Base-by-base conservation (phyloP, 2,113 vertebrate genomes). In the Stictonetta naevosa region DNA sequence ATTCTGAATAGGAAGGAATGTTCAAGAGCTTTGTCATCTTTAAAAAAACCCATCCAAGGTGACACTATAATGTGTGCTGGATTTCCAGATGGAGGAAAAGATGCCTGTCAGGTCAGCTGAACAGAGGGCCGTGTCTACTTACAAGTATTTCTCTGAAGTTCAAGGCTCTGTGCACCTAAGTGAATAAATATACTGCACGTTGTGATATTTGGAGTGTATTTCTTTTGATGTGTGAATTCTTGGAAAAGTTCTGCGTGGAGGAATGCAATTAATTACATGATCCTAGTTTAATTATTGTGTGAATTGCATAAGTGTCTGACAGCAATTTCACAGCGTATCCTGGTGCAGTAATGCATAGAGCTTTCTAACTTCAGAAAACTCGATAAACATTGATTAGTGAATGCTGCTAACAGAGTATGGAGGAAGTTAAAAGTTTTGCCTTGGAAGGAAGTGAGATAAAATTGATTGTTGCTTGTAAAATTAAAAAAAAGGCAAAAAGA, bases 51-150 rank as follows among this genome's bases (percentile, higher is more conserved):
- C 18, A 64, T 96, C 36, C 88, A 66, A 15, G 97, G 95, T 60
- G 92, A 95, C 75, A 99, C 98, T 6, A 94, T 98, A 26, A 86
- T 99, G 73, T 99, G 99, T 96, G 98, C 99, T 31, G 99, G 98
- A 18, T 98, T 98, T 75, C 98, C 99, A 69, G 97, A 95, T 58
- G 99, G 99, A 92, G 98, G 98, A 18, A 98, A 76, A 92, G 99
- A 99, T 69, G 98, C 99, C 21, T 99, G 99, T 82, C 99, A 99
- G 98, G 99, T 99, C 95, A 88, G 97, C 55, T 16, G 50, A 56
- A 8, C 64, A 34, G 22, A 48, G 25, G 12, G 25, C 44, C 33
- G 63, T 26, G 31, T 13, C 22, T 42, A 34, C 73, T 46, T 4
- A 19, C 4, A 25, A 10, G 44, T 13, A 63, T 50, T 87, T 26